Base-by-base conservation (phyloP, 2,888 invertebrate species). In the Drosophila stalkeri region DNA sequence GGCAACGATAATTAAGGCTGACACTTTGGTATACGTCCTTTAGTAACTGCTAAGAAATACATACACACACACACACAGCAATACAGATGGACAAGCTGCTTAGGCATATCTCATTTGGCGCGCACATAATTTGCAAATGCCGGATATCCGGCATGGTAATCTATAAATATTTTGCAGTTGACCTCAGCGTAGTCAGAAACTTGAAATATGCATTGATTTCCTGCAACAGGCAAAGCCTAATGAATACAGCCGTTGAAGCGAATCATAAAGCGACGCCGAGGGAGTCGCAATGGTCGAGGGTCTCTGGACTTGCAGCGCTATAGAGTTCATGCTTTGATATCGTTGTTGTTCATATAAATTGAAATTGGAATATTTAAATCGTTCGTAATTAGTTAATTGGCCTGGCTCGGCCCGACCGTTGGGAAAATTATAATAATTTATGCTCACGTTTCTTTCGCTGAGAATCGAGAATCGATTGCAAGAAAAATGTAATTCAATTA, bases 141-240 rank as follows among this genome's bases (percentile, higher is more conserved):
- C 80, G 81, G 82, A 81, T 72, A 61, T 81, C 82, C 82, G 72
- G 82, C 63, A 43, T 51, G n/a, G 27, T 65, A 67, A 72, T 61
- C 82, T 74, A 79, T 80, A 72, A 80, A 80, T 80, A 75, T 33
- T 51, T 51, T 18, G 49, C 33, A 56, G 60, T 18, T 18, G 47
- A 47, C 8, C 47, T 47, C 3, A 9, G 47, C 46, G 12, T 14
- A 23, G 37, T 39, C 35, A 37, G 43, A 20, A 41, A 31, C 37
- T 39, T 72, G 39, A 76, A 76, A 61, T 77, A 73, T 74, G 75
- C 79, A 79, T 39, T 69, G n/a, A 64, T 62, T 72, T 72, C 65
- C 73, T 46, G 73, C 55, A 62, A 49, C 39, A 41, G 39, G 31
- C 46, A 33, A 61, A 56, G 72, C 31, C 27, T 61, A 76, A 71